These are phyloP conservation scores for Chrysolina americana DNA, from an alignment of 2,888 invertebrate species.

Conservation along the genomic window DNA sequence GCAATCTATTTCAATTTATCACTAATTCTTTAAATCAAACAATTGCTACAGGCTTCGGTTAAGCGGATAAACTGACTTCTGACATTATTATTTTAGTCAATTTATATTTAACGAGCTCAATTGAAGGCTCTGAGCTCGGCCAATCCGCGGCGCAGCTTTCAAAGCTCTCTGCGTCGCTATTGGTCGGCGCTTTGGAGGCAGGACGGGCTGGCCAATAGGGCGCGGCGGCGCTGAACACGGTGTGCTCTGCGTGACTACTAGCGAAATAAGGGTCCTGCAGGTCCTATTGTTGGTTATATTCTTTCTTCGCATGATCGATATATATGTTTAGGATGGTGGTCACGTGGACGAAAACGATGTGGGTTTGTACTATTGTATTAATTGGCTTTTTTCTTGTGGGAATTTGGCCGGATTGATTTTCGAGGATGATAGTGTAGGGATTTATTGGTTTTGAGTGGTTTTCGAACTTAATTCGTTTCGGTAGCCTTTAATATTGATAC, in stretches of 20 bases:
- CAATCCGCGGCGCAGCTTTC: constrained; percentile 56
- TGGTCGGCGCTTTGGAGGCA: constrained; percentile 52
- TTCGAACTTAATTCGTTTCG: constrained; percentile 10
- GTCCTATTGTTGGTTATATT: constrained; percentile 45
- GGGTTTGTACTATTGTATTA: constrained; percentile 58
- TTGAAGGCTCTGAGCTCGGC: constrained; percentile 58
- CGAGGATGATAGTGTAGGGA: constrained; percentile 26
- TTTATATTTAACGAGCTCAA: constrained; percentile 71
- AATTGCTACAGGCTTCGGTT: constrained; percentile 54
- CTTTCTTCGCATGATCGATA: constrained; percentile 38
- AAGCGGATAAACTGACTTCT: constrained; percentile 64
- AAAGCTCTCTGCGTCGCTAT: constrained; percentile 48
- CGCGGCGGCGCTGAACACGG: constrained; percentile 29
- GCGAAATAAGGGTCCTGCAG: constrained; percentile 47
- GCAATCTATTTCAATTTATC: constrained; percentile 65
- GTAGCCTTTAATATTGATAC: constrained; percentile 4
- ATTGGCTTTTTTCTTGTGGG: constrained; percentile 64
- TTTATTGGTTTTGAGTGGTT: constrained; percentile 9
- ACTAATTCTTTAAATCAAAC: constrained; percentile 60
- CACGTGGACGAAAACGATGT: constrained; percentile 61
- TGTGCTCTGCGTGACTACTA: constrained; percentile 15
- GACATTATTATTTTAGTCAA: constrained; percentile 70
- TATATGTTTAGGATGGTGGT: constrained; percentile 56
- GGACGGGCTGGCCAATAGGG: constrained; percentile 49
- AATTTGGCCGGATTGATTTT: constrained; percentile 49